Conservation (phyloP, 2,888 invertebrate genomes). For the Monochamus alternatus region DNA sequence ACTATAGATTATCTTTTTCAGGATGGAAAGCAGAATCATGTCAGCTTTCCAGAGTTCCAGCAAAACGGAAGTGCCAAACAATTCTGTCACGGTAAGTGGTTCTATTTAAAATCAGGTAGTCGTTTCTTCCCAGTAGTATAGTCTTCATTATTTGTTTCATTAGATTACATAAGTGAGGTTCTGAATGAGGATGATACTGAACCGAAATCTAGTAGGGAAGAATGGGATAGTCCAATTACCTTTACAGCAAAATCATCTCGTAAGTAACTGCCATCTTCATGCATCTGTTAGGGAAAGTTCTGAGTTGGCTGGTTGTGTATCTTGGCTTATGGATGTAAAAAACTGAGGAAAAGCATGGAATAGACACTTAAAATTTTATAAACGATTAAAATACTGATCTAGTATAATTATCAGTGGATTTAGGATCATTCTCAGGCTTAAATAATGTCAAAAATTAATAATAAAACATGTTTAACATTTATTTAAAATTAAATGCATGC, state of each 20-base stretch:
- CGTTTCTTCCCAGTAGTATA: neutral
- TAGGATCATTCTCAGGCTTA: neutral
- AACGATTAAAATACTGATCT: neutral
- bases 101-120: conserved; percentile 1
- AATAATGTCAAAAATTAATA: too few species aligned
- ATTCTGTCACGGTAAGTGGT: conserved; percentile 84
- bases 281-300: conserved; percentile 8
- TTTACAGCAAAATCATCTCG: conserved; percentile 92
- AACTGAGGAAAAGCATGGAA: conserved; percentile 23
- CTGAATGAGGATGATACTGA: conserved; percentile 79
- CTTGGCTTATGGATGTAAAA: conserved; percentile 23
- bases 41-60: conserved; percentile 91
- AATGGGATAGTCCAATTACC: conserved; percentile 90
- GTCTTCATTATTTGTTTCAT: conserved; percentile 38
- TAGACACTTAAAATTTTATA: neutral
- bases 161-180: conserved; percentile 91
- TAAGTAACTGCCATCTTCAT: conserved; percentile 73
- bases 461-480: too few species aligned
- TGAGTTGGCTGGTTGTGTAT: conserved; percentile 39
- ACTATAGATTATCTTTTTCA: conserved; percentile 61
- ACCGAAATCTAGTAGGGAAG: conserved; percentile 77
- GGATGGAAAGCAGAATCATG: conserved; percentile 91
- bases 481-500: neutral
- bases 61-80: conserved; percentile 92
- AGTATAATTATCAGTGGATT: neutral